Percentiles rank a stretch among this genome's conserved stretches.
Evolutionary conservation across 2,113 vertebrate genomes (phyloP).

Genomic region (Gallinago paraguaiae): DNA sequence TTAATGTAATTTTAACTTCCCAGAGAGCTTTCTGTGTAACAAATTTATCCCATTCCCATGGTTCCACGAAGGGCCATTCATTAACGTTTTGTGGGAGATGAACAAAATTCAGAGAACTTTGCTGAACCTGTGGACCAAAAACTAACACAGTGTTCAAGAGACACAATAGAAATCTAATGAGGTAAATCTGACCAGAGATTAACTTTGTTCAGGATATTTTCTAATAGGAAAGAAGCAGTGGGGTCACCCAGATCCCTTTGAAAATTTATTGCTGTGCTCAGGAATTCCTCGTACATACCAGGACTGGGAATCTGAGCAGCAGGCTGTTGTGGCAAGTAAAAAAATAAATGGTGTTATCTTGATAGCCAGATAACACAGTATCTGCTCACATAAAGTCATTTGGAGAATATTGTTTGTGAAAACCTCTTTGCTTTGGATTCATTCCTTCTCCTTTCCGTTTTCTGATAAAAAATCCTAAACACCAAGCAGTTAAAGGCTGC

Average conservation of each 20-base stretch:
- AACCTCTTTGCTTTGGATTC: constrained; percentile 81
- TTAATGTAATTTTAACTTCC: background rate
- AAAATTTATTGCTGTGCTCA: constrained; percentile 86
- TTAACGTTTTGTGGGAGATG: background rate
- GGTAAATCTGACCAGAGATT: constrained; percentile 24
- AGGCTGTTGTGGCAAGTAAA: constrained; percentile 68
- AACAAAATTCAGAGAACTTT: constrained; percentile 1
- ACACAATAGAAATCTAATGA: constrained; percentile 34
- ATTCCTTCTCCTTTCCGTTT: constrained; percentile 79
- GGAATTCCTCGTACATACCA: constrained; percentile 84
- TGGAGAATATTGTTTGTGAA: constrained; percentile 80
- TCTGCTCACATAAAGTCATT: constrained; percentile 83
- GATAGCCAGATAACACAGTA: constrained; percentile 87
- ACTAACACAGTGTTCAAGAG: background rate
- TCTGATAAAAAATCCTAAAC: constrained; percentile 89
- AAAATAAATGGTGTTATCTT: constrained; percentile 87
- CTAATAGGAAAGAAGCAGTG: constrained; percentile 23
- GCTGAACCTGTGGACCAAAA: background rate
- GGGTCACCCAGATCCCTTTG: constrained; percentile 58
- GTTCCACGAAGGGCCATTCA: background rate
- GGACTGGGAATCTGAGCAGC: constrained; percentile 80
- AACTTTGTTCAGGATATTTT: constrained; percentile 3
- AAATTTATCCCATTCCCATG: background rate
- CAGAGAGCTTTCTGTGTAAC: background rate
- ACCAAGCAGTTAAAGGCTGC: constrained; percentile 84